Base-by-base conservation (phyloP, 2,113 vertebrate genomes). In the Sphyrna mokarran region DNA sequence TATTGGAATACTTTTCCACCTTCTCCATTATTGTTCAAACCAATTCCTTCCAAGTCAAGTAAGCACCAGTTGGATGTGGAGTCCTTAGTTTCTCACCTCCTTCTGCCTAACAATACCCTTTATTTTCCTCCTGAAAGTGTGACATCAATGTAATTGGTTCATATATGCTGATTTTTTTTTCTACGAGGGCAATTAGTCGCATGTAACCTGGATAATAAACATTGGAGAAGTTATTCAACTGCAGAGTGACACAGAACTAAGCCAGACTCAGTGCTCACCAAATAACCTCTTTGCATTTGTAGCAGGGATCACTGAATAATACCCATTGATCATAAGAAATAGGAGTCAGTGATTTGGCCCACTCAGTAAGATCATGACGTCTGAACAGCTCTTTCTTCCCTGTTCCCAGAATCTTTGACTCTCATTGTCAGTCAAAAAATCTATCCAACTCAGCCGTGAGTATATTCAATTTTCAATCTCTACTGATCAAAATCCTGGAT, bases 1-100 rank as follows among this genome's bases (percentile, higher is more conserved):
- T 61, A 3, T 29, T n/a, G 87, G 58, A 5, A 16, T 58, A 16
- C n/a, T 33, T 90, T 61, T 58, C 54, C 48, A 33, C 13, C 48
- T 90, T 90, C 87, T 61, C 3, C 87, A 61, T 86, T 22, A 90
- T 90, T 61, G 29, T 90, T 90, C 26, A 90, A n/a, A 90, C n/a
- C 54, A 58, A 61, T 90, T 61, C 14, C 54, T 90, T 29, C 26
- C 29, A 0, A 0, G 26, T 33, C 87, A 58, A 29, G 48, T 0
- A n/a, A 63, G 29, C 23, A 90, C 87, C 54, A 61, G 1, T 90
- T 90, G 13, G 10, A 33, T 90, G 87, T 29, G 33, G 4, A 48
- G 9, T n/a, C 26, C 7, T 90, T 33, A n/a, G 29, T 61, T 90
- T 90, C 2, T 63, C 26, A 61, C 29, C 83, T 1, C 13, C 61